Conservation (phyloP, 2,113 vertebrate species). For the Oncorhynchus gorbuscha region DNA sequence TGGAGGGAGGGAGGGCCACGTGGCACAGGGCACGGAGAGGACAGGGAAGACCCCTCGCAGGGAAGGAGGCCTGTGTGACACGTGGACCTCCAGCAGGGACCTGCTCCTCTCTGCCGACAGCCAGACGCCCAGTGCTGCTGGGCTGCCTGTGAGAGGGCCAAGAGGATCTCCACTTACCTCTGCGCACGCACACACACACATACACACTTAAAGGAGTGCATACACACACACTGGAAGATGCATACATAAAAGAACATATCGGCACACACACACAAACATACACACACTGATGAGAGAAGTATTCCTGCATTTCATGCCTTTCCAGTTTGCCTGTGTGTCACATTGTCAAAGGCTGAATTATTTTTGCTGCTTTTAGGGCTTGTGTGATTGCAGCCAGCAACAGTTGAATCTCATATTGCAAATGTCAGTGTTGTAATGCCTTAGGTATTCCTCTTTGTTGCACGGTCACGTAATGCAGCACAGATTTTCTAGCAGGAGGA, state of each 20-base stretch:
- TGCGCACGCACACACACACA: background rate
- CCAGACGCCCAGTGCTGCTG: background rate
- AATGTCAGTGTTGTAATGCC: conserved; percentile 54
- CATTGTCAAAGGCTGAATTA: too few relatives aligned
- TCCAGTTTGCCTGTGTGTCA: too few relatives aligned
- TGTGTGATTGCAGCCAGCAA: too few relatives aligned
- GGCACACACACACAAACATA: too few relatives aligned
- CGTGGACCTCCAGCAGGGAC: background rate
- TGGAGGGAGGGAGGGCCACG: background rate
- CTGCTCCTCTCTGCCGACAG: background rate
- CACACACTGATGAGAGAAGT: too few relatives aligned
- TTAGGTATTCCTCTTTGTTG: conserved; percentile 60
- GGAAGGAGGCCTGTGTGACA: background rate
- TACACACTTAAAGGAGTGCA: conserved; percentile 7
- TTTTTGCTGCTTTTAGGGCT: too few relatives aligned
- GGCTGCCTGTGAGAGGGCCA: background rate
- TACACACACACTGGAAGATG: background rate
- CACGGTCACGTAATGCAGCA: conserved; percentile 54
- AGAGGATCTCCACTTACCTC: too few relatives aligned
- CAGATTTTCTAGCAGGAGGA: conserved; percentile 71
- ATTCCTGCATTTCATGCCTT: too few relatives aligned
- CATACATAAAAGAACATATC: too few relatives aligned
- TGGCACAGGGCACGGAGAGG: background rate
- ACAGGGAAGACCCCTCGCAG: background rate
- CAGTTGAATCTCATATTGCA: too few relatives aligned